phyloP scores from a whole-genome alignment of 2,113 vertebrate genomes.

The Gopherus evgoodei region DNA sequence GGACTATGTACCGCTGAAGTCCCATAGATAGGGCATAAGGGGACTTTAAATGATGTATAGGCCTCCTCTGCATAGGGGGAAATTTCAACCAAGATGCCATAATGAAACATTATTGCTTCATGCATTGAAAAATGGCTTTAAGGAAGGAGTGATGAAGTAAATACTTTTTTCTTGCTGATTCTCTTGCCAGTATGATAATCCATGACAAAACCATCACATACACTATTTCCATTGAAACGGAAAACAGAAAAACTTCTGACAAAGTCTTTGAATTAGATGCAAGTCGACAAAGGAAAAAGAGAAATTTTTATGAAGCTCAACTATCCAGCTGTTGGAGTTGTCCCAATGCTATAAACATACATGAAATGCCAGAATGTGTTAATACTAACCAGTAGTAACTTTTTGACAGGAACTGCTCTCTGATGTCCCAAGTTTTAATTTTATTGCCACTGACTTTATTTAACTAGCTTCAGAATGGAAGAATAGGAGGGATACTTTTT shows the following conservation, averaged over 20 bases:
- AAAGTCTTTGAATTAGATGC: constrained; percentile 46
- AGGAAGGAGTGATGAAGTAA: neutral
- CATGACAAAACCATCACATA: constrained; percentile 46
- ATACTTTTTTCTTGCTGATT: neutral
- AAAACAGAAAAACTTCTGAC: constrained; percentile 63
- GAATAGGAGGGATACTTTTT: neutral
- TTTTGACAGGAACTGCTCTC: neutral
- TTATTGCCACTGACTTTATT: neutral
- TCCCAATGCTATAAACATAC: neutral
- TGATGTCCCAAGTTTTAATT: neutral
- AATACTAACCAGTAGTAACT: neutral
- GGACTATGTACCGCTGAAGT: neutral
- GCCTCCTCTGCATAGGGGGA: neutral
- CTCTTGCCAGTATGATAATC: constrained; percentile 27
- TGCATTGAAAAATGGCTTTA: neutral
- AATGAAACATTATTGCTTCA: neutral
- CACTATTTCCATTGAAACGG: constrained; percentile 52
- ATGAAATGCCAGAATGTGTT: neutral
- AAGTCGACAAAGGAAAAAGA: constrained; percentile 28
- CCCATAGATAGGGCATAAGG: neutral
- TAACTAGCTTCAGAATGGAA: neutral
- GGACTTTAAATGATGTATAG: neutral
- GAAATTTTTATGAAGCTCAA: neutral
- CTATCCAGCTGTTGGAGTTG: neutral
- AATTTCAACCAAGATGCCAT: neutral